These are phyloP conservation scores for Corythornis leucogaster DNA, from an alignment of 2,797 vertebrate species.

Conservation along the genomic window DNA sequence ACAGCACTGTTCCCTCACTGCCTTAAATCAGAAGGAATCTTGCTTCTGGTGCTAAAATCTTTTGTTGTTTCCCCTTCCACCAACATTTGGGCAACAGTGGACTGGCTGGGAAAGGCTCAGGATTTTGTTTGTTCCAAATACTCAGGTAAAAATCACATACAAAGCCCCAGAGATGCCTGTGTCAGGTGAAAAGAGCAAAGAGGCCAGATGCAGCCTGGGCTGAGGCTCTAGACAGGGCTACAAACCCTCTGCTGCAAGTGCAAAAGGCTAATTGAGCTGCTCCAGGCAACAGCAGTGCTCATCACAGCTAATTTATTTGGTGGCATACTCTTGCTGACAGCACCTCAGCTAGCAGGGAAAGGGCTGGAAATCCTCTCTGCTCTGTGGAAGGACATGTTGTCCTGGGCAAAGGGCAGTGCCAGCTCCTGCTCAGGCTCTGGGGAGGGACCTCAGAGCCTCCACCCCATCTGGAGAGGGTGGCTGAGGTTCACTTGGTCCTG, in stretches of 20 bases:
- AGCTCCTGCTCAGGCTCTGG: background rate
- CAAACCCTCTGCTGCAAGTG: constrained; percentile 14
- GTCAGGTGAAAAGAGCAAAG: constrained; percentile 1
- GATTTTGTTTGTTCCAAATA: background rate
- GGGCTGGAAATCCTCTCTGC: background rate
- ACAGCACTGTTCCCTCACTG: background rate
- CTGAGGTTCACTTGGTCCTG: background rate
- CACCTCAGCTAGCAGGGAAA: constrained; percentile 20
- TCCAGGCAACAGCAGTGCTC: constrained; percentile 58
- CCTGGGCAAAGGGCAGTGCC: background rate
- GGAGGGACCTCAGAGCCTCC: background rate
- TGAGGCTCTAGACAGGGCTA: background rate
- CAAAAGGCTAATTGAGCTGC: constrained; percentile 56
- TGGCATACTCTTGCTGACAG: background rate
- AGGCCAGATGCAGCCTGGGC: background rate
- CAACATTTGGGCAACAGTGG: background rate
- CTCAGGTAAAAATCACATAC: fast-evolving
- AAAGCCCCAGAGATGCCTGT: background rate
- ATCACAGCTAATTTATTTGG: constrained; percentile 55
- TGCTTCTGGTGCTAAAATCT: background rate
- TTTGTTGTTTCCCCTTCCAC: background rate
- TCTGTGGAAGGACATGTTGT: constrained; percentile 27
- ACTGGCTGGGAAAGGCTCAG: background rate
- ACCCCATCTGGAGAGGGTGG: background rate
- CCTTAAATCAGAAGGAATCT: background rate